Conservation (phyloP, 2,113 vertebrate species). For the Daubentonia madagascariensis region DNA sequence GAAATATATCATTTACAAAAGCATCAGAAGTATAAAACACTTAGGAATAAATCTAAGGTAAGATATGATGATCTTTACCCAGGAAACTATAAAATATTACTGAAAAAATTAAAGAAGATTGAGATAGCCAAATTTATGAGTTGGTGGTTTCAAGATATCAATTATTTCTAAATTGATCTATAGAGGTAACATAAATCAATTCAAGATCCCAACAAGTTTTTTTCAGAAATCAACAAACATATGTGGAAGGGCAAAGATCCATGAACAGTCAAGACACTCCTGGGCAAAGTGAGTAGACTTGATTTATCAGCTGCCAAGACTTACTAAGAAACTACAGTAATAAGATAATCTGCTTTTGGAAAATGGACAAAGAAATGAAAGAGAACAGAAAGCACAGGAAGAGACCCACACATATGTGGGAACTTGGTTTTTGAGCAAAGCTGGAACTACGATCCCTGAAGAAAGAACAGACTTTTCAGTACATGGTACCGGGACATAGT, state of each 20-base stretch:
- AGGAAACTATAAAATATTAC: background rate
- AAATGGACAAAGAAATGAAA: background rate
- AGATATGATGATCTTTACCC: background rate
- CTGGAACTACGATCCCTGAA: background rate
- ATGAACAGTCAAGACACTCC: background rate
- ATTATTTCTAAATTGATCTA: background rate
- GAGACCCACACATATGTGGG: background rate
- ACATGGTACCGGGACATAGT: background rate
- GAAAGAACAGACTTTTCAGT: background rate
- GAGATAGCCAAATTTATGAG: background rate
- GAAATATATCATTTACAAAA: background rate
- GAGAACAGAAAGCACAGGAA: background rate
- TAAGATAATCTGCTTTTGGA: background rate
- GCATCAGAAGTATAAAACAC: background rate
- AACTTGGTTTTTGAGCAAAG: background rate
- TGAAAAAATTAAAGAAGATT: background rate
- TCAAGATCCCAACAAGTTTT: background rate
- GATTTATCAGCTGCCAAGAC: background rate
- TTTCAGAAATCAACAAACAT: background rate
- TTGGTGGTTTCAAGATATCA: background rate
- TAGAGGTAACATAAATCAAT: background rate
- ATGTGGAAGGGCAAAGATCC: background rate
- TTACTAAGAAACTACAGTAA: background rate
- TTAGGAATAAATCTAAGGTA: constrained; percentile 8
- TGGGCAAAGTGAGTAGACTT: background rate